phyloP scores from a whole-genome alignment of 1,140 invertebrate genomes.

The Zophobas morio region DNA sequence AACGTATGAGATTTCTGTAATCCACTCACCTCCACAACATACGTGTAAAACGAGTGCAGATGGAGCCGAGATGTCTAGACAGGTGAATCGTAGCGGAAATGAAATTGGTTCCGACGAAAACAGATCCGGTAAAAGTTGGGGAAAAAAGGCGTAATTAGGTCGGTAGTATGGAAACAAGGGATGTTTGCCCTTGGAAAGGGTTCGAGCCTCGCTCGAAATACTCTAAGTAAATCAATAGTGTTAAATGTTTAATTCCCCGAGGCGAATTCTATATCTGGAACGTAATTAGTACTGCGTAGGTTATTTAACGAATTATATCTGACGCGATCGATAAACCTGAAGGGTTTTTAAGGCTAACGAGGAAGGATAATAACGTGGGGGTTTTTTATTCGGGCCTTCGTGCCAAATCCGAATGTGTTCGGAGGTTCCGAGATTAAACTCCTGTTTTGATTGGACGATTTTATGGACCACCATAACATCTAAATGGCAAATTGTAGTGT shows the following conservation, averaged over 20 bases:
- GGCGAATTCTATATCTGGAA: constrained; percentile 36
- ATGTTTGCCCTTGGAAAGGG: neutral
- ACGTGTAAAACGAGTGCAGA: constrained; percentile 24
- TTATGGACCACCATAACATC: constrained; percentile 41
- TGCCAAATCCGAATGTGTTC: constrained; percentile 37
- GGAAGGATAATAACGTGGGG: constrained; percentile 6
- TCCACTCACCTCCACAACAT: constrained; percentile 16
- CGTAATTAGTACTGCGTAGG: constrained; percentile 41
- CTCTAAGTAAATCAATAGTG: constrained; percentile 42
- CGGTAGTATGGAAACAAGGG: neutral
- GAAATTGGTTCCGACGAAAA: no score
- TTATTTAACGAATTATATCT: constrained; percentile 42
- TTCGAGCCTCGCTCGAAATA: constrained; percentile 10
- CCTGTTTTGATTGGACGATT: constrained; percentile 45
- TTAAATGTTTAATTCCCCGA: constrained; percentile 41
- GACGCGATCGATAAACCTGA: constrained; percentile 36
- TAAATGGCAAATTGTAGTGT: constrained; percentile 45
- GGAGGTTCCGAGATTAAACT: constrained; percentile 28
- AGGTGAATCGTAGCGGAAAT: neutral
- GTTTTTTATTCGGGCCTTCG: constrained; percentile 29
- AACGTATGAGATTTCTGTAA: constrained; percentile 32
- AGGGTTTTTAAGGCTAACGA: constrained; percentile 36
- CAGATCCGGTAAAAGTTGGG: neutral
- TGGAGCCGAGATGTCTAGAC: constrained; percentile 16
- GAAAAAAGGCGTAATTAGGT: constrained; percentile 20